These are phyloP conservation scores for Chromis chromis DNA, from an alignment of 2,797 vertebrate genomes.

Conservation along the genomic window DNA sequence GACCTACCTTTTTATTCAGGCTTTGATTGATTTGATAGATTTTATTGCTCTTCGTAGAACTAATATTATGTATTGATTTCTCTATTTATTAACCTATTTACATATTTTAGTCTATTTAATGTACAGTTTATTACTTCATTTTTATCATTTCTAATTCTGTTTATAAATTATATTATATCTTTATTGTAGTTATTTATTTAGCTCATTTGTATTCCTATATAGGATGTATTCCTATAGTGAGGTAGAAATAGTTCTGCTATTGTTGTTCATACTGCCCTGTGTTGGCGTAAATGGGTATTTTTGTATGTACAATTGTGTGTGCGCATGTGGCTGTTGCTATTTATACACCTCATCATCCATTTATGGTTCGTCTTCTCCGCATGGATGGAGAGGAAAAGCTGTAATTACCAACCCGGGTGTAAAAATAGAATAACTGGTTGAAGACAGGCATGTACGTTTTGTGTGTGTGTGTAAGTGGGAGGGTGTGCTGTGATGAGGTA, in stretches of 20 bases:
- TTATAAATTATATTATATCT: no score
- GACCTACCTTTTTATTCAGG: no score
- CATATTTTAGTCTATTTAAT: no score
- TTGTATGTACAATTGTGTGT: conserved; percentile 22
- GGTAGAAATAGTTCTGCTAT: conserved; percentile 19
- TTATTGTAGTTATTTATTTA: no score
- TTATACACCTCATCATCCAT: conserved; percentile 43
- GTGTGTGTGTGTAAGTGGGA: not conserved
- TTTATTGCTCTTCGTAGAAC: no score
- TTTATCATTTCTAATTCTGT: no score
- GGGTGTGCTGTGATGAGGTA: conserved; percentile 7
- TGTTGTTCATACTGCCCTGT: conserved; percentile 24
- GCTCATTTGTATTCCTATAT: no score
- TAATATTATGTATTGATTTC: no score
- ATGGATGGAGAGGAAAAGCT: conserved; percentile 46
- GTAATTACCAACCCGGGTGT: conserved; percentile 53
- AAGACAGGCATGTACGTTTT: conserved; percentile 32
- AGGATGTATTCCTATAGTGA: not conserved
- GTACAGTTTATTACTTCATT: no score
- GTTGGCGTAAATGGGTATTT: conserved; percentile 31
- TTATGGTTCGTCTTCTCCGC: conserved; percentile 52
- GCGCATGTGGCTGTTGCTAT: conserved; percentile 42
- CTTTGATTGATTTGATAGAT: no score
- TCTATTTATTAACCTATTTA: no score
- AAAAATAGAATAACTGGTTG: conserved; percentile 68